Evolutionary conservation across 1,140 invertebrate genomes (phyloP), one percentile per base, ranked within the genome.

Genomic region (Araneus ventricosus): DNA sequence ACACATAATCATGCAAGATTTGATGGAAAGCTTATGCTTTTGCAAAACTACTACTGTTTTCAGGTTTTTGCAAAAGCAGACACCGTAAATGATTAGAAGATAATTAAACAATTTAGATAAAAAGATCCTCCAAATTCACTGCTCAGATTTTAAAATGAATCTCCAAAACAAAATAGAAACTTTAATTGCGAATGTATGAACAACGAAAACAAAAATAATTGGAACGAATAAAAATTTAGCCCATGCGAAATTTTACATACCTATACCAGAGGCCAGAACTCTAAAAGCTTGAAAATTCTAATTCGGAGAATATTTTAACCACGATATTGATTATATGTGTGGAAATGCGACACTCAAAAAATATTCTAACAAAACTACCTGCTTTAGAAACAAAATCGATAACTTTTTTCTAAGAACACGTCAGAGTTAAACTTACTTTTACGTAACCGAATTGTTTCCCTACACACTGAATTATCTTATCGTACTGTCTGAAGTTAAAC

Each of bases 361-460:
- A 4, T 75, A 75, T 20, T 34, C 22, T n/a, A 63, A 70, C 30
- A 70, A 75, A 75, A 37, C 30, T 75, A 37, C 70, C 24, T 52
- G 80, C 22, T 45, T 20, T 22, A 45, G 22, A 82, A 82, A 41
- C 17, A 41, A 82, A 52, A 82, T 82, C 80, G 39, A 82, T 82
- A 52, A 7, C 37, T 27, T 52, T 82, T 82, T 70, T 14, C 27
- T 22, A 63, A 37, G 70, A 75, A 37, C 27, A 75, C 70, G 30
- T 75, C 30, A 75, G 30, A 34, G 17, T n/a, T 37, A 5, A 70
- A 70, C 8, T 70, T 22, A 63, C n/a, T 27, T 27, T 14, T 52
- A 52, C 10, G 17, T 63, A n/a, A n/a, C 59, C n/a, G 59, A 6
- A 63, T 1, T n/a, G 20, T 14, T 52, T 63, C 24, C 22, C 59